A percentile compares a stretch with the other conserved stretches of the same genome.
These are phyloP conservation scores for Gobionotothen gibberifrons DNA, from an alignment of 2,797 vertebrate species.

Conservation along the genomic window DNA sequence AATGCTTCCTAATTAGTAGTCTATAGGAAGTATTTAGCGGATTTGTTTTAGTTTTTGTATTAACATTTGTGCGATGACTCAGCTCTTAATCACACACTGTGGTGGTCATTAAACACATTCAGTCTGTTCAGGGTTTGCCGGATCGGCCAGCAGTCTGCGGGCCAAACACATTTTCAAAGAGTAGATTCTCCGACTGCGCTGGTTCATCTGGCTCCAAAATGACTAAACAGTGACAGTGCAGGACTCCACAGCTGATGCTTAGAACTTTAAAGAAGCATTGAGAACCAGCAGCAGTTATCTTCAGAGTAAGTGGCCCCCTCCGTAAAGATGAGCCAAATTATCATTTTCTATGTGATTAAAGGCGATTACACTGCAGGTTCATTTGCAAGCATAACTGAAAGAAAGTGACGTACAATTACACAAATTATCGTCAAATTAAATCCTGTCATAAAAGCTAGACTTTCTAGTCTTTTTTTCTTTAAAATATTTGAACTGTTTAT, in stretches of 20 bases:
- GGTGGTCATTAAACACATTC: conserved; percentile 56
- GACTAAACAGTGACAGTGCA: conserved; percentile 69
- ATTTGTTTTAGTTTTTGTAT: conserved; percentile 35
- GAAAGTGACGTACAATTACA: background rate
- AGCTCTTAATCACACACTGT: conserved; percentile 59
- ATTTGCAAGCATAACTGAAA: conserved; percentile 8
- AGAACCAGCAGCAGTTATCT: conserved; percentile 24
- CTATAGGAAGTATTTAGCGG: conserved; percentile 8
- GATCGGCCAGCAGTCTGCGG: conserved; percentile 50
- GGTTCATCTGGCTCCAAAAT: conserved; percentile 56
- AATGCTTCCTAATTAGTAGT: conserved; percentile 36
- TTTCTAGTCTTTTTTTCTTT: background rate
- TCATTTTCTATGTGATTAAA: background rate
- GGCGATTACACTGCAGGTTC: background rate
- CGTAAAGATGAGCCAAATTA: conserved; percentile 3
- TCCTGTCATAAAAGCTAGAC: background rate
- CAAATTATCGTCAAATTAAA: background rate
- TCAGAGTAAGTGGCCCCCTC: conserved; percentile 6
- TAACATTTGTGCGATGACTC: conserved; percentile 55
- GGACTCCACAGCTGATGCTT: conserved; percentile 52
- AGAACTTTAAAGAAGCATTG: conserved; percentile 25
- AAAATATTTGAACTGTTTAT: background rate
- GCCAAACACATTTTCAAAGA: conserved; percentile 54
- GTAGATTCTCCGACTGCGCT: conserved; percentile 37
- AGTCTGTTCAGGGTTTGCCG: conserved; percentile 49